These are phyloP conservation scores for Tapirus indicus DNA, from an alignment of 2,797 vertebrate genomes.

Conservation along the genomic window DNA sequence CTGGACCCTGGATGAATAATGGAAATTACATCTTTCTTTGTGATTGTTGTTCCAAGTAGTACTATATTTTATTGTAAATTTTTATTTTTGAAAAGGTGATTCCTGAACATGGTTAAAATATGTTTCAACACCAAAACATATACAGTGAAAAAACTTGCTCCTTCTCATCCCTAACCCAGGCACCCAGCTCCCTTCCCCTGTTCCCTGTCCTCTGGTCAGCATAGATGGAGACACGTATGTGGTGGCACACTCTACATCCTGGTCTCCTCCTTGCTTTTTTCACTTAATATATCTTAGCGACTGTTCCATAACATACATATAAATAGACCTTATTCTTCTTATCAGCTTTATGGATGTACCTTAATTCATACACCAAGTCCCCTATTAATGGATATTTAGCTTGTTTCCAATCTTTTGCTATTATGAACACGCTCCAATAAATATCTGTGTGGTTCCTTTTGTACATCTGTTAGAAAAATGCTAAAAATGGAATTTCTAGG, in stretches of 20 bases:
- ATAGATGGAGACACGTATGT: rapidly evolving
- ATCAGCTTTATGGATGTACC: background rate
- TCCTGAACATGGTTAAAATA: background rate
- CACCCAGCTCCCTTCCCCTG: background rate
- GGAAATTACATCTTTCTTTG: background rate
- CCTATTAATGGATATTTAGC: background rate
- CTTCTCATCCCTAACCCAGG: background rate
- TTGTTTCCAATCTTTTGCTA: background rate
- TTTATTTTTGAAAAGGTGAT: conserved; percentile 1
- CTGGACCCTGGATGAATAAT: background rate
- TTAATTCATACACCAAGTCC: background rate
- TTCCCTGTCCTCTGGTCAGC: too few relatives aligned
- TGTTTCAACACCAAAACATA: background rate
- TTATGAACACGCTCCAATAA: background rate
- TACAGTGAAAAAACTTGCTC: background rate
- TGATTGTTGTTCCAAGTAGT: background rate
- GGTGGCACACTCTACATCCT: rapidly evolving
- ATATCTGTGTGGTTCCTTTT: background rate
- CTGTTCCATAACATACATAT: background rate
- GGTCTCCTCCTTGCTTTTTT: background rate
- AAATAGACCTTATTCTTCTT: background rate
- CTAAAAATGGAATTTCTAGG: conserved; percentile 15
- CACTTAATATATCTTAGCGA: background rate
- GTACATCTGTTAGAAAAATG: background rate
- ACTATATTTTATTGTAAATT: background rate